Percentiles rank a stretch among this genome's conserved stretches.
Conservation (phyloP, 2,113 vertebrate species). For the Gambusia affinis region DNA sequence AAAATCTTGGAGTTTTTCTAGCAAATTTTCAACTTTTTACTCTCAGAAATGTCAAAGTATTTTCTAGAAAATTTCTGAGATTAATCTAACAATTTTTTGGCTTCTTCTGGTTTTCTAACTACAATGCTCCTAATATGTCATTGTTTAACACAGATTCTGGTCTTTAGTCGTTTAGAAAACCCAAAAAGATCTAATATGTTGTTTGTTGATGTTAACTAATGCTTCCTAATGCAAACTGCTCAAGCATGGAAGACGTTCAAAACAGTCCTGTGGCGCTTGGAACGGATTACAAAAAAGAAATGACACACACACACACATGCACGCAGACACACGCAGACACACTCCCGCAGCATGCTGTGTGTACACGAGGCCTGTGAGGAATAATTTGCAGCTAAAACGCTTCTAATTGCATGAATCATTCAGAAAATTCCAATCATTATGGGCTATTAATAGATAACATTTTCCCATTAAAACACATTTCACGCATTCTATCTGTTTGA, state of each 20-base stretch:
- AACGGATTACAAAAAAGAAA: slow-evolving; percentile 10
- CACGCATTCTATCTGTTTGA: slow-evolving; percentile 43
- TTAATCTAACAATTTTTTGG: too few species aligned
- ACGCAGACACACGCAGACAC: slow-evolving; percentile 21
- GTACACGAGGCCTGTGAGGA: slow-evolving; percentile 42
- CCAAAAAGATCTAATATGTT: slow-evolving; percentile 26
- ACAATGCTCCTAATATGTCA: too few species aligned
- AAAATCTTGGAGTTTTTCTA: too few species aligned
- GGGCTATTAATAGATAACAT: slow-evolving; percentile 56
- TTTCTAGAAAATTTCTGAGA: too few species aligned
- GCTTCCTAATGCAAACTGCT: slow-evolving; percentile 45
- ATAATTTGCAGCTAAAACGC: slow-evolving; percentile 66
- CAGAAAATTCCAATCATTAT: slow-evolving; percentile 64
- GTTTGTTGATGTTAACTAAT: slow-evolving; percentile 51
- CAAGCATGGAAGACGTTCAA: slow-evolving; percentile 42
- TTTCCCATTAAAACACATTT: slow-evolving; percentile 68
- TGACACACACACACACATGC: neutral
- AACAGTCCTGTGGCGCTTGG: slow-evolving; percentile 36
- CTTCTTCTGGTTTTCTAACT: too few species aligned
- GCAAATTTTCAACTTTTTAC: too few species aligned
- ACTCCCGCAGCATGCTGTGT: slow-evolving; percentile 19
- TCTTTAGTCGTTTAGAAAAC: neutral
- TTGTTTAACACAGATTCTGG: neutral
- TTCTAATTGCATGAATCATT: slow-evolving; percentile 69
- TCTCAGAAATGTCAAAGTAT: too few species aligned